phyloP scores from a whole-genome alignment of 2,113 vertebrate species.

The Zosterops japonicus region DNA sequence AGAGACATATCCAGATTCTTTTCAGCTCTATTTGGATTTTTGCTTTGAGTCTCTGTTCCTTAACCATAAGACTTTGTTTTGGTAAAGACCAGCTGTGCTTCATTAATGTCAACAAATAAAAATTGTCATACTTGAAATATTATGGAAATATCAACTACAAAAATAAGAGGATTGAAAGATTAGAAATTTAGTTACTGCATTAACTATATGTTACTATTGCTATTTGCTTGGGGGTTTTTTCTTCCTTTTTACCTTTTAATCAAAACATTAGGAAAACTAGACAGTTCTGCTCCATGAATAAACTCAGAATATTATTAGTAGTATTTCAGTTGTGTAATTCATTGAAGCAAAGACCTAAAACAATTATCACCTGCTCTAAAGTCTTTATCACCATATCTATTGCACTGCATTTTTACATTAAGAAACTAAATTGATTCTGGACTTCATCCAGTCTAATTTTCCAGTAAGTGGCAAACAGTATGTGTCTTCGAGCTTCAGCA shows the following conservation, averaged over 20 bases:
- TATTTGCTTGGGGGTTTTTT: neutral
- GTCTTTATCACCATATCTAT: neutral
- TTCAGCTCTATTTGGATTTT: neutral
- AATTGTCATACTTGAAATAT: neutral
- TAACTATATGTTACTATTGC: neutral
- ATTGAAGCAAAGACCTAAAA: neutral
- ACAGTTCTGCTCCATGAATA: neutral
- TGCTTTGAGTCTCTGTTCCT: neutral
- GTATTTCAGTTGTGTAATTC: neutral
- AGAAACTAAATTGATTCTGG: slow-evolving; percentile 53
- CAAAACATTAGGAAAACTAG: neutral
- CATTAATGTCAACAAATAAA: neutral
- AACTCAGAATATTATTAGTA: neutral
- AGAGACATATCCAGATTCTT: neutral
- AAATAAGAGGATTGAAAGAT: neutral
- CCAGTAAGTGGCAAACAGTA: slow-evolving; percentile 4
- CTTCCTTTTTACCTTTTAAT: neutral
- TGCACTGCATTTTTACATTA: neutral
- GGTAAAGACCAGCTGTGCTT: neutral
- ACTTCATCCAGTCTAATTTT: slow-evolving; percentile 46
- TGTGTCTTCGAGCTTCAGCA: slow-evolving; percentile 13
- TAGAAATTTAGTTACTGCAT: neutral
- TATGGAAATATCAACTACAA: neutral
- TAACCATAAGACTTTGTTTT: neutral
- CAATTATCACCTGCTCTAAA: neutral